phyloP scores from a whole-genome alignment of 2,888 invertebrate genomes.

The Frankliniella fusca region DNA sequence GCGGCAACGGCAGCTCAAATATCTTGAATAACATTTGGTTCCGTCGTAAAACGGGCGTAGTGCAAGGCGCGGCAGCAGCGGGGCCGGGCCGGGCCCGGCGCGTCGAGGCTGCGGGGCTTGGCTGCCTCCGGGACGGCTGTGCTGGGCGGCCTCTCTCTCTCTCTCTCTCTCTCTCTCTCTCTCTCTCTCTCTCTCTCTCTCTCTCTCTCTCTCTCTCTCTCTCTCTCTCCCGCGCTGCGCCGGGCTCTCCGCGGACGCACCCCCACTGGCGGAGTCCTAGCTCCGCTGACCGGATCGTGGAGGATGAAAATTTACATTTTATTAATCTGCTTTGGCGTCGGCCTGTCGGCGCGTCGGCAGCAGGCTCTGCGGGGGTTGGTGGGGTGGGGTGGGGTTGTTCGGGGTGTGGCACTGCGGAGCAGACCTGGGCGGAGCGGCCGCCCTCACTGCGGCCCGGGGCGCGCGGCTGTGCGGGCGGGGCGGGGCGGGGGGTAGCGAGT shows the following conservation, averaged over 20 bases:
- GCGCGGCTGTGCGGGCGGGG: too few species aligned
- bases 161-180: too few species aligned
- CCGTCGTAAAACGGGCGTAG: background rate
- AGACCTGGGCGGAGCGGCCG: too few species aligned
- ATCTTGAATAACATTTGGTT: background rate
- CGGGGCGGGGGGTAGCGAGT: too few species aligned
- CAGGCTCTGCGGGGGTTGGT: background rate
- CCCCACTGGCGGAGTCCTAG: background rate
- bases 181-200: too few species aligned
- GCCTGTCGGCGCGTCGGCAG: background rate
- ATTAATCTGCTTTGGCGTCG: background rate
- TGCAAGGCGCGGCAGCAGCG: background rate
- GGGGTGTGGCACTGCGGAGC: too few species aligned
- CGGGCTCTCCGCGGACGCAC: background rate
- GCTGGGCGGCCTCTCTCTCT: too few species aligned
- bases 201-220: too few species aligned
- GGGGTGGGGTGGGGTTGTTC: background rate
- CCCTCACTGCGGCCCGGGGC: too few species aligned
- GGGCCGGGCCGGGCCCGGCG: too few species aligned
- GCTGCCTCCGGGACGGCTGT: too few species aligned
- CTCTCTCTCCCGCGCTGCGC: background rate
- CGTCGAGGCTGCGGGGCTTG: too few species aligned
- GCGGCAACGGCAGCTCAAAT: background rate
- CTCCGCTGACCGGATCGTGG: background rate
- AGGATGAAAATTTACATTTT: conserved; percentile 11